Evolutionary conservation across 1,140 invertebrate genomes (phyloP), one percentile per base, ranked within the genome.

Genomic region (Drosophila teissieri): DNA sequence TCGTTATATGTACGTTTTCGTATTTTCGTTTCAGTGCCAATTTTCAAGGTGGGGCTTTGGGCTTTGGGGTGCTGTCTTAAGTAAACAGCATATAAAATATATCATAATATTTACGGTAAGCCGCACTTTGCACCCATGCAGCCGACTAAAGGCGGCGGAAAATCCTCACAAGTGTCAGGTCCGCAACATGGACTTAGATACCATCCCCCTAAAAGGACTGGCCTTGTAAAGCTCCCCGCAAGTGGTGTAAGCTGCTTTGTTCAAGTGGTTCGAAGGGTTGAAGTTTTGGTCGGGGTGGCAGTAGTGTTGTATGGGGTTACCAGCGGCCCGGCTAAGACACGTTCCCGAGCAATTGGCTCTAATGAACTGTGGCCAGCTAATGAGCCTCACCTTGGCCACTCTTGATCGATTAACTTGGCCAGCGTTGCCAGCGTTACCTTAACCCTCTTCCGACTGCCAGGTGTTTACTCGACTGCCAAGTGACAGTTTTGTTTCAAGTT

Each of bases 241-340:
- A 89, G 84, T 89, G 80, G 70, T 89, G 84, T 89, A 89, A 89
- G 84, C 84, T 63, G 84, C 84, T 89, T 89, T 89, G 73, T 68
- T 89, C 80, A 89, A 89, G 84, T 89, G 84, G 44, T 44, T 3
- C 46, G 79, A 83, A 88, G 75, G 75, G 83, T 83, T 88, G 75
- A 39, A 57, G 49, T 15, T 53, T 31, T 3, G 17, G 11, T 31
- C 14, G 5, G 46, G 24, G 46, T 22, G 40, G 27, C n/a, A 42
- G 39, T 37, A 37, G 14, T 34, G 34, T 11, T 11, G 56, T 45
- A 34, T 19, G 19, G 1, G 19, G 19, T 19, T 19, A 19, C 19
- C 19, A 19, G 55, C 14, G 14, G 3, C 51, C 31, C 49, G 40
- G 67, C 73, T 78, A 46, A 24, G 64, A 37, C 57, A 63, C 49